Conservation (phyloP, 1,140 invertebrate genomes). For the Scaptomyza hsui region DNA sequence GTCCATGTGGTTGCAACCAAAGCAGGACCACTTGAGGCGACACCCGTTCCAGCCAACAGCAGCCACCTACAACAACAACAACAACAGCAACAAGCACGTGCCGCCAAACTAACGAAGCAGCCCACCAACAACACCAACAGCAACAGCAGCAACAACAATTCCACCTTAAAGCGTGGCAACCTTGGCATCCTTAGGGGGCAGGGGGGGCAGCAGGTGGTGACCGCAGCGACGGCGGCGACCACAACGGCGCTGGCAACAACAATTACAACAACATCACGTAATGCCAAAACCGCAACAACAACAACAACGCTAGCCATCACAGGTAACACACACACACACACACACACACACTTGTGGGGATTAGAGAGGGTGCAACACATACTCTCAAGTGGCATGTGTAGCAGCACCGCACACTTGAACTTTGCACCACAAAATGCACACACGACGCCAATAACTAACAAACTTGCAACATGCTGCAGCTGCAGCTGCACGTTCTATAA, state of each 20-base stretch:
- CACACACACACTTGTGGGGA: slow-evolving; percentile 20
- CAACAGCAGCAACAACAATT: slow-evolving; percentile 45
- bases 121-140: slow-evolving; percentile 56
- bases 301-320: slow-evolving; percentile 77
- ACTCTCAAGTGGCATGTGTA: not conserved
- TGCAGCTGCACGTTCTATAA: slow-evolving; percentile 16
- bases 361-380: not conserved
- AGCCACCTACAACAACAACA: slow-evolving; percentile 51
- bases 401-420: slow-evolving; percentile 46
- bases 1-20: slow-evolving; percentile 71
- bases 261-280: slow-evolving; percentile 80
- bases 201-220: slow-evolving; percentile 41
- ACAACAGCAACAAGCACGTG: slow-evolving; percentile 43
- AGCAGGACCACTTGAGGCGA: slow-evolving; percentile 81
- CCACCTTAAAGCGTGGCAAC: slow-evolving; percentile 53
- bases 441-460: slow-evolving; percentile 37
- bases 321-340: slow-evolving; percentile 60
- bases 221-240: slow-evolving; percentile 69
- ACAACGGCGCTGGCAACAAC: slow-evolving; percentile 76
- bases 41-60: slow-evolving; percentile 56
- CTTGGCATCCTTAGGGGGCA: slow-evolving; percentile 4
- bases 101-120: slow-evolving; percentile 72
- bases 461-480: slow-evolving; percentile 13
- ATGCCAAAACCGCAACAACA: slow-evolving; percentile 78
- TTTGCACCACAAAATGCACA: slow-evolving; percentile 61